A percentile compares a stretch with the other conserved stretches of the same genome.
These are phyloP conservation scores for Phyllostomus hastatus DNA, from an alignment of 2,113 vertebrate species.

Conservation along the genomic window DNA sequence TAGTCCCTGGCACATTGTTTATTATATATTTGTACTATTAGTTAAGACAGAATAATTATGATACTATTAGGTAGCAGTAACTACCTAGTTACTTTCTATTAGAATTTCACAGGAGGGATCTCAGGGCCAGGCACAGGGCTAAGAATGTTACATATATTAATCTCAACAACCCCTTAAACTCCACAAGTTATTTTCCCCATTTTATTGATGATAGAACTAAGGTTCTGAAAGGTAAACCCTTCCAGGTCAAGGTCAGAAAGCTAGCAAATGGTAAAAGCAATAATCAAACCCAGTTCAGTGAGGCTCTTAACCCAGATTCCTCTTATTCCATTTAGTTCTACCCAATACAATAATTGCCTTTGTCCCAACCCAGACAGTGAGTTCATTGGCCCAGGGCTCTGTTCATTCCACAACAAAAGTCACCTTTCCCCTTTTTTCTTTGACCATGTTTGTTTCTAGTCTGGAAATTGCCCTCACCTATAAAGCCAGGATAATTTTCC, in stretches of 20 bases:
- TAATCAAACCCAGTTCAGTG: constrained; percentile 27
- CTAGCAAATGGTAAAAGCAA: constrained; percentile 20
- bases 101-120: not conserved
- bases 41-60: not conserved
- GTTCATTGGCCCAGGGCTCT: not conserved
- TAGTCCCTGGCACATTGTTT: not conserved
- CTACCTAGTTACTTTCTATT: not conserved
- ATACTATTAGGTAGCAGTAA: not conserved
- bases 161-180: not conserved
- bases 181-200: not conserved
- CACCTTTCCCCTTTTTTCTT: constrained; percentile 45
- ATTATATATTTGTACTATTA: not conserved
- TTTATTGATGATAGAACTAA: constrained; percentile 60
- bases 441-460: constrained; percentile 5
- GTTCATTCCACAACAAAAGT: constrained; percentile 54
- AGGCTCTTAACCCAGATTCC: not conserved
- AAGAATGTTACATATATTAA: not conserved
- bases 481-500: constrained; percentile 65
- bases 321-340: not conserved
- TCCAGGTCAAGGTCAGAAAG: constrained; percentile 42
- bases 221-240: constrained; percentile 32
- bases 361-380: constrained; percentile 57
- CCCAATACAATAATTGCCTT: constrained; percentile 58
- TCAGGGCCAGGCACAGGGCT: not conserved
- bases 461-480: constrained; percentile 65